Evolutionary conservation across 2,797 vertebrate species (phyloP).

Genomic region (Epinephelus malabaricus): DNA sequence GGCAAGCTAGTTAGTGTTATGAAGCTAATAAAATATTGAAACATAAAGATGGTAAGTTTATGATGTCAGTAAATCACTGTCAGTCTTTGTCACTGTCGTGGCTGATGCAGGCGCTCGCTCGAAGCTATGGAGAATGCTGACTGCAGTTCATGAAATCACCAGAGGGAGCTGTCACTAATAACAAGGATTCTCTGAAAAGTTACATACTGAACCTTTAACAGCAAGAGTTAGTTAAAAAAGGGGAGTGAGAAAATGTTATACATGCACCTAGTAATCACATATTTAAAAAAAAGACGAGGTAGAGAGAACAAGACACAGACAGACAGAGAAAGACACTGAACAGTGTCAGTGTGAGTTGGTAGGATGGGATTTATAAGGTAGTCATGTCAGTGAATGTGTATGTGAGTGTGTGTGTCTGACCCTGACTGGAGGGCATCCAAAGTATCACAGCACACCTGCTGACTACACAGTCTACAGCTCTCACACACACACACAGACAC

Average conservation of each 20-base stretch:
- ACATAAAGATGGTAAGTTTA: too few relatives aligned
- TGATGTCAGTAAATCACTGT: too few relatives aligned
- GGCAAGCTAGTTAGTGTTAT: too few relatives aligned
- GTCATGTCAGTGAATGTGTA: constrained; percentile 48
- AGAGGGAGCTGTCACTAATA: too few relatives aligned
- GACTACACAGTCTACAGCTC: constrained; percentile 80
- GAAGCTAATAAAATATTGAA: too few relatives aligned
- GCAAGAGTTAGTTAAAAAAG: neutral
- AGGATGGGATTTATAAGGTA: constrained; percentile 42
- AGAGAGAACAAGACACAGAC: neutral
- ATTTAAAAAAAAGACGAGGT: neutral
- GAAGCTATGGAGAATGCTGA: too few relatives aligned
- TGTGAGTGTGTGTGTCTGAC: constrained; percentile 70
- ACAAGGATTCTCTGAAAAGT: too few relatives aligned
- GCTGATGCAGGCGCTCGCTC: too few relatives aligned
- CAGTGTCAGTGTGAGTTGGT: constrained; percentile 22
- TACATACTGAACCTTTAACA: neutral
- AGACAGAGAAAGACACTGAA: constrained; percentile 16
- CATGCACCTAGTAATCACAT: too few relatives aligned
- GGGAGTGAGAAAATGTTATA: neutral
- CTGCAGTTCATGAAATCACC: too few relatives aligned
- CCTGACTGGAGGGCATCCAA: constrained; percentile 84
- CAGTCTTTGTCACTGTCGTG: too few relatives aligned
- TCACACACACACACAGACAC: constrained; percentile 17
- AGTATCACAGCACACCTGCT: constrained; percentile 84